Evolutionary conservation across 2,113 vertebrate species (phyloP), one percentile per base, ranked within the genome.

Genomic region (Leptobrachium leishanense): DNA sequence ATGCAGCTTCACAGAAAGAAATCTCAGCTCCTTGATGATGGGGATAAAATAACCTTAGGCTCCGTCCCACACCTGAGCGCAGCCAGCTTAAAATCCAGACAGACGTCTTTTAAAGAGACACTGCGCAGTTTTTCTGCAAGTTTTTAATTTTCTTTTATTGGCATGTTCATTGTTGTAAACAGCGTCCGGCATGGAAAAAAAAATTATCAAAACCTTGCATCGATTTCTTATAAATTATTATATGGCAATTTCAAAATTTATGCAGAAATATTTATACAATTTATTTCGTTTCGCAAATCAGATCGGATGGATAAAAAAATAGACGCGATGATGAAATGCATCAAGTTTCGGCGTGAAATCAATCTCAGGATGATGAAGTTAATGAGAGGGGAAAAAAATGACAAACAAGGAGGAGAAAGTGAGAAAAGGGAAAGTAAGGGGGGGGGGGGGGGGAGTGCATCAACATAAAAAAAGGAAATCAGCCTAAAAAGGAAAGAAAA

Each of bases 91-190:
- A 31, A 31, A 31, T 31, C 20, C 20, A 31, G 20, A 31, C 20
- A 31, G 20, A 8, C 8, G 4, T 50, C 4, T 50, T 50, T 50
- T 50, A 50, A 50, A 50, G 46, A 50, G 46, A 50, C 46, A 50
- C 8, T 50, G 46, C 8, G 46, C 8, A n/a, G 7, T 15, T 43
- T 73, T 20, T 74, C 6, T 73, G 13, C 20, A 31, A 31, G 20
- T 12, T 75, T 66, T 54, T 53, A 9, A 11, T 59, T 93, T 92
- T 31, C 20, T 31, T 31, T 94, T 95, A 96, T 98, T 98, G 95
- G 95, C 95, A 93, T 97, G 93, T 95, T 97, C 95, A 95, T 88
- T 84, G 89, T 95, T 94, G 95, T 96, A 94, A 96, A 95, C 92
- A 96, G 94, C 93, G 95, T 93, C 93, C 94, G 93, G 94, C 94